Evolutionary conservation across 2,113 vertebrate genomes (phyloP), one percentile per base, ranked within the genome.

Genomic region (Ailurus styani): DNA sequence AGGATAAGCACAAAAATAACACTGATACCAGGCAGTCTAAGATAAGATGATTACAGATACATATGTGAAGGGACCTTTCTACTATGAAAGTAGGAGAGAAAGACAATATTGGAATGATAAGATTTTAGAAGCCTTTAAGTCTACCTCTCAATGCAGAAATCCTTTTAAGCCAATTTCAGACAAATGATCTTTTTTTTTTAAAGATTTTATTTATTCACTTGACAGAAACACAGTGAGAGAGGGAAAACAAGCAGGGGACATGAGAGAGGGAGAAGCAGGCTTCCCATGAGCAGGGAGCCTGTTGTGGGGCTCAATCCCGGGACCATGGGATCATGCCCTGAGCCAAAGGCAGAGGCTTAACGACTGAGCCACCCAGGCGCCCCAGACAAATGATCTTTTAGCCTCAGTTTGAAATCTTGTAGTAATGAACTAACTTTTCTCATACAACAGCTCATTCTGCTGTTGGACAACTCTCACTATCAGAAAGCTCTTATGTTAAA

Each of bases 91-190:
- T 75, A 87, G 27, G 12, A 70, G 57, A 78, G 37, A 77, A 81
- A 82, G 52, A 60, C 40, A 94, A 60, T 70, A 90, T n/a, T 77
- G 40, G 60, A 90, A 95, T 92, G 42, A 90, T 9, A 87, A 40
- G 29, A 95, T 89, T 88, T 96, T 84, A 79, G 75, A 96, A 88
- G 25, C 42, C 42, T 83, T 96, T 96, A 82, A 87, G 90, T 87
- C 50, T 79, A 81, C n/a, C 23, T 87, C 10, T 97, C 78, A 94
- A 77, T 91, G 17, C 45, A 91, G 66, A 40, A 96, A 91, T 72
- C 60, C 47, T 95, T 94, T 83, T 66, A 95, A 90, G 64, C n/a
- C n/a, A 87, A 91, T 62, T 91, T 14, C n/a, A n/a, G n/a, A n/a
- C 25, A 96, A 52, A 42, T 83, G 47, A 37, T 81, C 55, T 96